Base-by-base conservation (phyloP, 2,888 invertebrate genomes). In the Caenorhabditis virilis region DNA sequence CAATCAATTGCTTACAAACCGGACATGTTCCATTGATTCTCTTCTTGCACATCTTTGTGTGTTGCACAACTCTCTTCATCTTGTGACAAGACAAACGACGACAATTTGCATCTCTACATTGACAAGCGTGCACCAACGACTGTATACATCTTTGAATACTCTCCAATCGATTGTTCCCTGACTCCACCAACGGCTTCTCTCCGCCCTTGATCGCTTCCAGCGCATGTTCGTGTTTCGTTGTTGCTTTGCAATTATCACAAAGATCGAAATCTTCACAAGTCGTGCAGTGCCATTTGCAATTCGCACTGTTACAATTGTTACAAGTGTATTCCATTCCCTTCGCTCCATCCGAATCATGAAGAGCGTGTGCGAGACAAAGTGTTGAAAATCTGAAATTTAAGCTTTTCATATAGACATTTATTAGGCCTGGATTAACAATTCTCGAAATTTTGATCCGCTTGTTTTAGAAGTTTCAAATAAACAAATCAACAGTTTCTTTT, bases 201-300 rank as follows among this genome's bases (percentile, higher is more conserved):
- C 94, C 63, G 2, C 53, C 53, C 33, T 67, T 72, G 74, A 97
- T 89, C 87, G 90, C 92, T 84, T 95, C 95, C 97, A 99, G 95
- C 84, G 90, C 91, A 87, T 99, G 98, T 53, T 90, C 90, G 87
- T 99, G 98, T 25, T 91, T 91, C 76, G 91, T 91, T 86, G 91
- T 92, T 83, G 92, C 91, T 88, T 92, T 91, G 87, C 98, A 99
- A 64, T 89, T 89, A 74, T 91, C 90, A 88, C 98, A 99, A 74
- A 98, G 88, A 86, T 99, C 98, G 87, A 93, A 99, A 87, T 99
- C 98, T 89, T 98, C 95, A 88, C 98, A 99, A 69, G 92, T 90
- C 63, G 91, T 79, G 87, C 98, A 98, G 86, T 99, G 98, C 85
- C 91, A 98, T 77, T 94, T 87, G 6, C 95, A 95, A 79, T 93